Evolutionary conservation across 2,113 vertebrate species (phyloP), one percentile per base, ranked within the genome.

Genomic region (Myiopsitta monachus): DNA sequence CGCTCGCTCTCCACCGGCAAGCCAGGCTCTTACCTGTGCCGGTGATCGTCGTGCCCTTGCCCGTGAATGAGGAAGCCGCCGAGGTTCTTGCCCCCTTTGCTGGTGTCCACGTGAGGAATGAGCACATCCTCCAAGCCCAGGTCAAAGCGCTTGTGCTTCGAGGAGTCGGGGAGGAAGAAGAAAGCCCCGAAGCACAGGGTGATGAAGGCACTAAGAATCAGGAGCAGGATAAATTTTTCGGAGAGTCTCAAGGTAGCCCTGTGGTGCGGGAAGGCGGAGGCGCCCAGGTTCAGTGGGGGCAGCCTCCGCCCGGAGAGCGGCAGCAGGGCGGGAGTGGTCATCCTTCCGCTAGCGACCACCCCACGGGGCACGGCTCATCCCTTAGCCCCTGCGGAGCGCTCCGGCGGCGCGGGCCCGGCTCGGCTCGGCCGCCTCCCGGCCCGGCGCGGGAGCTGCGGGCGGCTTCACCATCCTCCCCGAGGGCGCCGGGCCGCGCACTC

Each of bases 151-250:
- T 99, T 99, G 98, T 99, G 99, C 96, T 99, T 99, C 82, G 99
- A 99, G 83, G 98, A 99, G 98, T 99, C 99, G 55, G 99, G 99
- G 55, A 99, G 98, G 96, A 99, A 99, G 98, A 99, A 99, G 97
- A 99, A 99, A 79, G 99, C 99, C 96, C 99, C 99, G 92, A 99
- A 99, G 94, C 99, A 99, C 92, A 99, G 97, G 66, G 99, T 99
- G 98, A 99, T 99, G 98, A 99, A 99, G 99, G 99, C 99, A 99
- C 99, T 99, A 95, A 99, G 99, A 70, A 99, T 99, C 75, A 99
- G 99, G 95, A 99, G 99, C 92, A 99, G 98, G 97, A 99, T 99
- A 86, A 99, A 99, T 98, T 99, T 99, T 97, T 99, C 99, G 0
- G 99, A 99, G 59, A 99, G 99, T 98, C 99, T 98, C 98, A 99